phyloP scores from a whole-genome alignment of 2,888 invertebrate species.

The Apamea crenata region DNA sequence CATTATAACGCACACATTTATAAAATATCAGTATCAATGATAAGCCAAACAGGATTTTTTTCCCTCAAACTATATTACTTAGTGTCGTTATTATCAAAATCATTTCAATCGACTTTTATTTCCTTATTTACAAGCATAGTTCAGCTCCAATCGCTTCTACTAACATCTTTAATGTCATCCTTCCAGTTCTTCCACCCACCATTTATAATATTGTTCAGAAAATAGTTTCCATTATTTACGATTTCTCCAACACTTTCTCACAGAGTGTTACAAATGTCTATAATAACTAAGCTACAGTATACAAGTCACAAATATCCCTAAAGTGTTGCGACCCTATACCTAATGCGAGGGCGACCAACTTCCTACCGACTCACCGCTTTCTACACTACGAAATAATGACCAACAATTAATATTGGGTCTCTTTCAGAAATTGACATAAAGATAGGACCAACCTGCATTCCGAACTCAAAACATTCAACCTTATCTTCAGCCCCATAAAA shows the following conservation, averaged over 20 bases:
- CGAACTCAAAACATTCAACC: conserved; percentile 39
- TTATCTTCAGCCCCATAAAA: conserved; percentile 40
- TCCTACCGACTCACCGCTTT: conserved; percentile 82
- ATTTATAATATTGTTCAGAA: conserved; percentile 52
- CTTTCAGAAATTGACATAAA: conserved; percentile 64
- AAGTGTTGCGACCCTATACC: conserved; percentile 70
- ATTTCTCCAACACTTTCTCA: conserved; percentile 58
- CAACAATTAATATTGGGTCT: conserved; percentile 81
- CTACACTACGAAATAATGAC: conserved; percentile 84
- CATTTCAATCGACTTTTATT: not conserved
- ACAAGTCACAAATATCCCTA: conserved; percentile 61
- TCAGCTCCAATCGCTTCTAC: not conserved
- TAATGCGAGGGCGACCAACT: conserved; percentile 77
- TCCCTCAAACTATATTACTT: not conserved
- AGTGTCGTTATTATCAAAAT: not conserved
- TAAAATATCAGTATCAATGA: not conserved
- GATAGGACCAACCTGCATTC: conserved; percentile 52
- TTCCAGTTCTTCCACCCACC: not conserved
- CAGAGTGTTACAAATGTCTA: conserved; percentile 53
- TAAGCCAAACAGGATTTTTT: not conserved
- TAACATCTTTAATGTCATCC: conserved; percentile 12
- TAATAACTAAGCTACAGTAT: conserved; percentile 49
- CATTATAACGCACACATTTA: conserved; percentile 3
- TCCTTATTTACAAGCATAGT: not conserved
- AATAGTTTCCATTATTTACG: conserved; percentile 60